Base-by-base conservation (phyloP, 1,140 invertebrate genomes). In the Drosophila subpulchrella region DNA sequence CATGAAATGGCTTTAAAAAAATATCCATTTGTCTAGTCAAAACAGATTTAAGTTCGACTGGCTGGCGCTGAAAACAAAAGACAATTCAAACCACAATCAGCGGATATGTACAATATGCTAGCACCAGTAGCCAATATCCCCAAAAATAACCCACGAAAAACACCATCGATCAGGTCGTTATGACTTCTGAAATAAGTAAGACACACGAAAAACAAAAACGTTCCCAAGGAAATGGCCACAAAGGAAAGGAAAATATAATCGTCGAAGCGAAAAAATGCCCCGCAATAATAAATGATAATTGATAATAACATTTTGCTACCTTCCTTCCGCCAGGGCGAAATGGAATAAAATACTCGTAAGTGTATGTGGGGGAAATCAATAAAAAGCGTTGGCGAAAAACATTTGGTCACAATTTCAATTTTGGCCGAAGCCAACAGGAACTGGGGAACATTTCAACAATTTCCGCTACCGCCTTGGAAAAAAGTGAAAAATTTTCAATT, bases 341-440 rank as follows among this genome's bases (percentile, higher is more conserved):
- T 27, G 36, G 71, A 78, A 86, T 75, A 82, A 63, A 86, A 59
- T n/a, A 20, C 15, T 34, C 32, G 4, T 46, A 76, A 63, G 61
- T 68, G 59, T 78, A 74, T 62, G 61, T 76, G 70, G 75, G 75
- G 76, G 83, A 88, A 88, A 88, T 89, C 84, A 89, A 89, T 89
- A 83, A 83, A 83, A 88, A 79, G 65, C 81, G 67, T 80, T 77
- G 76, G 75, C 67, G 42, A 68, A 88, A 78, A 88, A 74, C 79
- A 80, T 89, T 88, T 88, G 79, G 84, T 57, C 83, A 83, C 83
- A 89, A 88, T 86, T 88, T 88, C 79, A 88, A 83, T 88, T 88
- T 70, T 56, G 59, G 59, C 34, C 75, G 61, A 71, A 82, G 47
- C 59, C 59, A 62, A 65, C 59, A 63, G 60, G n/a, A 56, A 47